phyloP scores from a whole-genome alignment of 2,113 vertebrate species.

The Macaca nemestrina region DNA sequence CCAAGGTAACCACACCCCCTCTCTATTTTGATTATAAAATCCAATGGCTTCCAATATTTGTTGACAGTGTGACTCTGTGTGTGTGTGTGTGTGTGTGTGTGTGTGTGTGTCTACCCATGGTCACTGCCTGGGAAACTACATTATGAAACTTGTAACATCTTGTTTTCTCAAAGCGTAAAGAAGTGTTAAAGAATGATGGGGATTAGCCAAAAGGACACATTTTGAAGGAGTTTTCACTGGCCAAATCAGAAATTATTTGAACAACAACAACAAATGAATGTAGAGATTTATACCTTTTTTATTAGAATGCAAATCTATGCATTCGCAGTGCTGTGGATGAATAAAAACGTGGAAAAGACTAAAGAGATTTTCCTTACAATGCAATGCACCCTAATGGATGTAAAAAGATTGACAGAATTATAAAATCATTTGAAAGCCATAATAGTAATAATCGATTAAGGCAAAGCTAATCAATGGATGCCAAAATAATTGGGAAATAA shows the following conservation, averaged over 20 bases:
- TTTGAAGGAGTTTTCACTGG: not conserved
- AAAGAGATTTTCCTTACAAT: not conserved
- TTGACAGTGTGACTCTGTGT: not conserved
- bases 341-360: not conserved
- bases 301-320: not conserved
- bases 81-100: not conserved
- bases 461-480: not conserved
- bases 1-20: not conserved
- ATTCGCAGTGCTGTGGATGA: not conserved
- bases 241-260: not conserved
- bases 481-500: not conserved
- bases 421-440: not conserved
- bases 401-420: not conserved
- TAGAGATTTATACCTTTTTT: not conserved
- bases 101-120: not conserved
- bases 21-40: constrained; percentile 22
- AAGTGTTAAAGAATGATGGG: not conserved
- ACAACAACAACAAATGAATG: not conserved
- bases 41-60: not conserved
- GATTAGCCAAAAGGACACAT: not conserved
- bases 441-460: not conserved
- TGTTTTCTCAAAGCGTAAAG: not conserved
- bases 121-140: not conserved
- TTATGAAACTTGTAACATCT: not conserved
- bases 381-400: not conserved